Evolutionary conservation across 2,113 vertebrate genomes (phyloP), one percentile per base, ranked within the genome.

Genomic region (Okapia johnstoni): DNA sequence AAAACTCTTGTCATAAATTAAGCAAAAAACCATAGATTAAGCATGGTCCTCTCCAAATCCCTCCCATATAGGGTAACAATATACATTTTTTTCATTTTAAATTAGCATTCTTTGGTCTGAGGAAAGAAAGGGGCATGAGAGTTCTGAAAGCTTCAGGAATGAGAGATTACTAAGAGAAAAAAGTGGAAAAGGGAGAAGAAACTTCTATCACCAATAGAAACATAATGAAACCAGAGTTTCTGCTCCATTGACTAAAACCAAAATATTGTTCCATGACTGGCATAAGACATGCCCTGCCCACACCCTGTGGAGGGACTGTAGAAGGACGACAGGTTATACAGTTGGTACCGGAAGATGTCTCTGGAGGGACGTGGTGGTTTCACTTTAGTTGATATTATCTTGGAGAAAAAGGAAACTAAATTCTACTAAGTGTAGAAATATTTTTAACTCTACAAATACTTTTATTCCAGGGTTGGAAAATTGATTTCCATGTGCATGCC

Each of bases 131-230:
- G 3, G 10, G 0, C 2, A 52, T 48, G 15, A 73, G 25, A 63
- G 7, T 80, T 48, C 46, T 95, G 43, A 73, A 58, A 96, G 80
- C 13, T 81, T 94, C 28, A 96, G n/a, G n/a, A 96, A 60, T 66
- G 48, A 88, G n/a, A 61, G 17, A 17, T 30, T 36, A 54, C 16
- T 28, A 25, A 88, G 36, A 58, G 13, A 43, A 30, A n/a, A 81
- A 48, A n/a, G 6, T 58, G 50, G 60, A 36, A 55, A 52, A 81
- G 6, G 33, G 30, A 76, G 6, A 40, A 54, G 79, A 54, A 60
- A 8, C 19, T 83, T 87, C 23, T 63, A 3, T 85, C n/a, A 63
- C 14, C 14, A 2, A 60, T 1, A 93, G 90, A 81, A 96, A 85
- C 33, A 16, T 28, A 40, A 73, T 11, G 63, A 63, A 85, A 90